These are phyloP conservation scores for Micromesistius poutassou DNA, from an alignment of 2,797 vertebrate species.

Conservation along the genomic window DNA sequence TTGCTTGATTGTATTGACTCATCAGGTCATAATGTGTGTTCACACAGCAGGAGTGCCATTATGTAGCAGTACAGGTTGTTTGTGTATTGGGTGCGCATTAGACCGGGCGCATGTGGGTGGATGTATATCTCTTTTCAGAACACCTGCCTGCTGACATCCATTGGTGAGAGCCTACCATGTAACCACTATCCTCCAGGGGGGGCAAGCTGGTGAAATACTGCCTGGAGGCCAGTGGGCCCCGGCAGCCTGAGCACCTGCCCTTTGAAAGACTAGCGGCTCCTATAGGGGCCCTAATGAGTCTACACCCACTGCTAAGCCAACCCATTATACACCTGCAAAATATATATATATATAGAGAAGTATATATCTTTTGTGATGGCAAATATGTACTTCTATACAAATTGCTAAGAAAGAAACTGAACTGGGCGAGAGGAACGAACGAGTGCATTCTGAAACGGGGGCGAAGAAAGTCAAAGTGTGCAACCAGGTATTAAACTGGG, in stretches of 20 bases:
- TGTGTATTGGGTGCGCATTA: not conserved
- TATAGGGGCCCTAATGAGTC: not conserved
- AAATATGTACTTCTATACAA: not conserved
- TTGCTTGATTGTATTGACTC: not conserved
- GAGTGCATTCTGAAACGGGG: not conserved
- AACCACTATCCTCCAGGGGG: not conserved
- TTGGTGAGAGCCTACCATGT: not conserved
- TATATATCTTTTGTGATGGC: not conserved
- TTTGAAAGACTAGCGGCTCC: not conserved
- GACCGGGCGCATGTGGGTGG: not conserved
- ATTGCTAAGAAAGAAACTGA: not conserved
- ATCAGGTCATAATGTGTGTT: not conserved
- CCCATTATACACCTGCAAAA: not conserved
- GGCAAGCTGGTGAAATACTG: slow-evolving; percentile 1
- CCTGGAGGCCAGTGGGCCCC: not conserved
- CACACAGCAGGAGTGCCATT: not conserved
- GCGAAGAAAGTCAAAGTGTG: not conserved
- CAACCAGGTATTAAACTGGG: not conserved
- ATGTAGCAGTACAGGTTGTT: not conserved
- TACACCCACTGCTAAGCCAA: not conserved
- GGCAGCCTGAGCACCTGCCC: not conserved
- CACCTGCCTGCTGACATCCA: not conserved
- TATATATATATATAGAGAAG: not conserved
- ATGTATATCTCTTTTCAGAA: not conserved
- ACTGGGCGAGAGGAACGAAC: too few relatives aligned